These are phyloP conservation scores for Saccopteryx bilineata DNA, from an alignment of 2,113 vertebrate genomes.

Conservation along the genomic window DNA sequence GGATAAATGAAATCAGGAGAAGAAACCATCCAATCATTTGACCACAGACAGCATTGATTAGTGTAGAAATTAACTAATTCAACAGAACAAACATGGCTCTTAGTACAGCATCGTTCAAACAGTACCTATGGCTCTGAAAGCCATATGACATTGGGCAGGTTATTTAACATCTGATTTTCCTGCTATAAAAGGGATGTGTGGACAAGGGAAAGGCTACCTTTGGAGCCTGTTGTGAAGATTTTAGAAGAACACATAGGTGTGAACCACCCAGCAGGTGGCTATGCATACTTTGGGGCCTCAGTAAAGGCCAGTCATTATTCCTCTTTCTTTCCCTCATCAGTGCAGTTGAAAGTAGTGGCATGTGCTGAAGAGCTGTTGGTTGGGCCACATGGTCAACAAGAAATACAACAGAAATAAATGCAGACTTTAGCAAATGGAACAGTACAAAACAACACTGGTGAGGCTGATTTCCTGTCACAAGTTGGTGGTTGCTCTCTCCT, in stretches of 20 bases:
- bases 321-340: neutral
- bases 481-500: neutral
- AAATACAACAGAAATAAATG: constrained; percentile 1
- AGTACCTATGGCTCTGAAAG: neutral
- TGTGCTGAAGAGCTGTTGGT: neutral
- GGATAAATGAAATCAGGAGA: neutral
- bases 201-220: neutral
- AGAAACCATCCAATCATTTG: neutral
- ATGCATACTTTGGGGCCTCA: neutral
- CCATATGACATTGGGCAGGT: neutral
- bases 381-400: neutral
- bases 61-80: neutral
- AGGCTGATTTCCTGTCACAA: neutral
- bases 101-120: neutral
- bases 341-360: neutral
- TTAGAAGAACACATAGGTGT: neutral
- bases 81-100: neutral
- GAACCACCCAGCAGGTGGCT: neutral
- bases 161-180: neutral
- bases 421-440: constrained; percentile 36
- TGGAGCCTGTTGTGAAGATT: neutral
- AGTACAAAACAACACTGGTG: neutral
- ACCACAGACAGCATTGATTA: neutral
- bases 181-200: neutral
- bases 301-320: neutral